These are phyloP conservation scores for Gallirallus australis DNA, from an alignment of 2,797 vertebrate species.

Conservation along the genomic window DNA sequence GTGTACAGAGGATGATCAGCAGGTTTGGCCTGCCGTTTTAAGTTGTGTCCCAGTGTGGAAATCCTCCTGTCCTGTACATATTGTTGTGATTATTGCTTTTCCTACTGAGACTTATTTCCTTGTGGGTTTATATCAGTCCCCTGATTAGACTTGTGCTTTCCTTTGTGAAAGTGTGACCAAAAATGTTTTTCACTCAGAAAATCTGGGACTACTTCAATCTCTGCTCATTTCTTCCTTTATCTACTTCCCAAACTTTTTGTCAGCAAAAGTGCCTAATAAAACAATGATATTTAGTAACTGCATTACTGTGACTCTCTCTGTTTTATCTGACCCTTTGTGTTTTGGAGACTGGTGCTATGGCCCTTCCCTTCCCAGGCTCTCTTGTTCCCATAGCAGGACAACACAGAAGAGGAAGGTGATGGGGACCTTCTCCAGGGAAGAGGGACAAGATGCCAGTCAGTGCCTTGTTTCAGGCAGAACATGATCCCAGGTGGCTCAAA, in stretches of 20 bases:
- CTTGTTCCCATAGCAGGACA: background rate
- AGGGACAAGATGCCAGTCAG: background rate
- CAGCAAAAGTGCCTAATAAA: background rate
- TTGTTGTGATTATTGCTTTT: background rate
- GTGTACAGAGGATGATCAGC: background rate
- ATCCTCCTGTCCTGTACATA: background rate
- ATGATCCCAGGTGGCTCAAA: fast-evolving
- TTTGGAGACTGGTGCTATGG: background rate
- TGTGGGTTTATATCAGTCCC: background rate
- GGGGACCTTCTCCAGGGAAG: background rate
- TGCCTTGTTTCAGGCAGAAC: background rate
- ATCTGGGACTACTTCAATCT: background rate
- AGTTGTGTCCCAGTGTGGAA: background rate
- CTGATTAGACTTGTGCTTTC: background rate
- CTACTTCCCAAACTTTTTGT: background rate
- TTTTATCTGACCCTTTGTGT: background rate
- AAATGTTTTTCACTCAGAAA: background rate
- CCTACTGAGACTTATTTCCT: background rate
- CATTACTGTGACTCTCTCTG: background rate
- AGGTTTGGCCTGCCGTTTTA: background rate
- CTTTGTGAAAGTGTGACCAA: background rate
- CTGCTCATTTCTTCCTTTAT: background rate
- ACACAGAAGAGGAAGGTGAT: fast-evolving
- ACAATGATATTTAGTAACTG: background rate
- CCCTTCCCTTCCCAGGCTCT: background rate